Percentiles rank a stretch among this genome's conserved stretches.
These are phyloP conservation scores for Cinara cedri DNA, from an alignment of 2,888 invertebrate species.

Conservation along the genomic window DNA sequence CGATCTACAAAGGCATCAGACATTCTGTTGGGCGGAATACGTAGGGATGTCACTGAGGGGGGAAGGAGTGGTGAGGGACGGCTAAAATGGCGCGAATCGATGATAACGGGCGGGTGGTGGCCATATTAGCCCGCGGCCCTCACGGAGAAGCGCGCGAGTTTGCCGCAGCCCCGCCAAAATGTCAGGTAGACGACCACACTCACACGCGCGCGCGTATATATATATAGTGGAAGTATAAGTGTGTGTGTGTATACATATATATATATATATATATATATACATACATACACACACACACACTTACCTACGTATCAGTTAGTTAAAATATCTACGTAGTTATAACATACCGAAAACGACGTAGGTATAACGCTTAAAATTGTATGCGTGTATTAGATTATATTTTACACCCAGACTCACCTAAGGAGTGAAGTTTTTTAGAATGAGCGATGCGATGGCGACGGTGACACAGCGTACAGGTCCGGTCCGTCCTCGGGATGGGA, in stretches of 20 bases:
- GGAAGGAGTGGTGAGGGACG: not conserved
- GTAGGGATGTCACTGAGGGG: too few relatives aligned
- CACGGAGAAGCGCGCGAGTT: slow-evolving; percentile 1
- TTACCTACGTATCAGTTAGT: too few relatives aligned
- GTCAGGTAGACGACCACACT: not conserved
- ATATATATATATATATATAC: too few relatives aligned
- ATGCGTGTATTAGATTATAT: not conserved
- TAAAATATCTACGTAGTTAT: too few relatives aligned
- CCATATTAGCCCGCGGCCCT: slow-evolving; percentile 26
- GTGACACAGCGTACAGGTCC: not conserved
- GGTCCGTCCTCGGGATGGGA: slow-evolving; percentile 3
- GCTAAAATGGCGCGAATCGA: slow-evolving; percentile 44
- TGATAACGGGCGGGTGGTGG: not conserved
- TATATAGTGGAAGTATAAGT: not conserved
- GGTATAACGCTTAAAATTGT: not conserved
- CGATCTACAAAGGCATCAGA: too few relatives aligned
- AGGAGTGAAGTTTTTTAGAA: too few relatives aligned
- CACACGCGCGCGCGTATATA: not conserved
- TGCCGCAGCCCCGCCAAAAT: not conserved
- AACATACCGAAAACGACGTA: too few relatives aligned
- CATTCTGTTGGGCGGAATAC: too few relatives aligned
- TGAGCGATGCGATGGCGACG: not conserved
- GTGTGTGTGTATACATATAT: not conserved
- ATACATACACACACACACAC: too few relatives aligned
- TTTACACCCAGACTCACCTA: not conserved